Evolutionary conservation across 2,888 invertebrate genomes (phyloP), one percentile per base, ranked within the genome.

Genomic region (Matsumyia berberina): DNA sequence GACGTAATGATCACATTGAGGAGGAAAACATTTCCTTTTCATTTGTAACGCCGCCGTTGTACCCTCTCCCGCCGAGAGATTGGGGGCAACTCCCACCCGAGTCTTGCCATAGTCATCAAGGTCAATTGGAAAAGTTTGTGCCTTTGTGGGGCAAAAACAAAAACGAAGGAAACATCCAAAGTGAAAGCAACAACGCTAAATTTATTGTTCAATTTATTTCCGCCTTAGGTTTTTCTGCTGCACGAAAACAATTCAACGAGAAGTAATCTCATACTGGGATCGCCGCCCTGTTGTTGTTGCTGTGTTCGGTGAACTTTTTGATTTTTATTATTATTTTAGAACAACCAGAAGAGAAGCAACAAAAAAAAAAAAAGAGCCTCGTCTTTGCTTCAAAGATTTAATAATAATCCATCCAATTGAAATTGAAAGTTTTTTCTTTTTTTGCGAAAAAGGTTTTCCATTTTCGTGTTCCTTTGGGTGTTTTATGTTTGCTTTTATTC

Each of bases 181-280:
- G 67, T 44, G 39, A 67, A 46, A 60, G 77, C 70, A 78, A 66
- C 82, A 72, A 78, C 66, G 53, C 53, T 73, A 67, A 82, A 82
- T 82, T 82, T 82, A 77, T 82, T 82, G 82, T 73, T 72, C 72
- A 82, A 78, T 82, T 82, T 82, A 78, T 77, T 67, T 78, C 67
- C 66, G 82, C 82, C 82, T 72, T 67, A 78, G 82, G 80, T 82
- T 60, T 72, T 66, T 49, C 35, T 31, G 58, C 66, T 66, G 35
- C 57, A 62, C 37, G 78, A 72, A 72, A 78, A 60, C 78, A 82
- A 82, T 82, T 82, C 82, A 72, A 73, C 55, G 44, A 55, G 72
- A 72, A 82, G 82, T 78, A 82, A 78, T 82, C 78, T 78, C 17
- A 70, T 67, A 58, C 46, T 46, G 55, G 53, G 60, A 44, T 60